phyloP scores from a whole-genome alignment of 2,888 invertebrate species.

The Xestia xanthographa region DNA sequence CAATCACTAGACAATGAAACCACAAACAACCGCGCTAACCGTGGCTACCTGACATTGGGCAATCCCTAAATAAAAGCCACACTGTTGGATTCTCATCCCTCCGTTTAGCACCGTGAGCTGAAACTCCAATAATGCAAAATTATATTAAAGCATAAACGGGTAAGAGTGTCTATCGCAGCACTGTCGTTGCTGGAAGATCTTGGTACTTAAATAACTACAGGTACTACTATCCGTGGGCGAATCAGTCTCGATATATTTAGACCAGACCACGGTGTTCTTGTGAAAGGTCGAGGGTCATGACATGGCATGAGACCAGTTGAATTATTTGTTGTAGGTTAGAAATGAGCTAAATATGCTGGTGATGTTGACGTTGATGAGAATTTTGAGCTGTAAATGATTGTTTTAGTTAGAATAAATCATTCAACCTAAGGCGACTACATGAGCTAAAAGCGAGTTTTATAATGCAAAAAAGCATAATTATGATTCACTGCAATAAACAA shows the following conservation, averaged over 20 bases:
- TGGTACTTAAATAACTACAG: conserved; percentile 19
- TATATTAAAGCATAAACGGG: neutral
- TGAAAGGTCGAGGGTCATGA: conserved; percentile 46
- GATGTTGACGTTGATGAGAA: neutral
- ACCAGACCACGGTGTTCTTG: conserved; percentile 26
- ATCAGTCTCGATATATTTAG: conserved; percentile 42
- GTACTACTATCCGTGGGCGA: conserved; percentile 46
- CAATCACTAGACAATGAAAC: neutral
- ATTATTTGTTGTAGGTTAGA: too few species aligned
- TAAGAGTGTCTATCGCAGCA: neutral
- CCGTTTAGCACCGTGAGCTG: neutral
- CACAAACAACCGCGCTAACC: neutral
- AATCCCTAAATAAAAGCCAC: neutral
- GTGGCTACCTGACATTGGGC: neutral
- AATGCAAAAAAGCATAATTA: too few species aligned
- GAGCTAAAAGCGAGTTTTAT: too few species aligned
- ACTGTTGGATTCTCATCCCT: neutral
- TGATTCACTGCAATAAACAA: too few species aligned
- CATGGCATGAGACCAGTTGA: too few species aligned
- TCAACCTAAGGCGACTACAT: too few species aligned
- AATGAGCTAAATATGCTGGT: neutral
- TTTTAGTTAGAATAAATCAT: neutral
- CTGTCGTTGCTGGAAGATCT: conserved; percentile 11
- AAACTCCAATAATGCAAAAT: neutral
- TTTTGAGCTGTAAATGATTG: conserved; percentile 6